Percentiles rank a stretch among this genome's conserved stretches.
These are phyloP conservation scores for Tetrao urogallus DNA, from an alignment of 2,113 vertebrate genomes.

Conservation along the genomic window DNA sequence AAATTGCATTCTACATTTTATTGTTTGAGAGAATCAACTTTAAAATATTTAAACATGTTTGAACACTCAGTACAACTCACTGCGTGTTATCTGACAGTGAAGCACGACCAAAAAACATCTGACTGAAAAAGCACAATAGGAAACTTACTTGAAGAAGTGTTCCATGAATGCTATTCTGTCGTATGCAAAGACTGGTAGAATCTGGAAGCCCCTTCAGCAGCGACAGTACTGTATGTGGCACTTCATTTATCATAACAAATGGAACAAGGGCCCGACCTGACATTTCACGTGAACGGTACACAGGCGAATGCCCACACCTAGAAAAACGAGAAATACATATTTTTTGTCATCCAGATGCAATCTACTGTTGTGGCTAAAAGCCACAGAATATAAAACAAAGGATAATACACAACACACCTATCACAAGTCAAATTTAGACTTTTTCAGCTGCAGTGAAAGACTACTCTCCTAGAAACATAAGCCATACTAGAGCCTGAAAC, in stretches of 20 bases:
- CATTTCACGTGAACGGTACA: conserved; percentile 92
- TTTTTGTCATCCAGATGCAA: not conserved
- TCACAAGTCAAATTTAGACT: not conserved
- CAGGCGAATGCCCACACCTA: conserved; percentile 88
- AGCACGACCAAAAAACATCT: not conserved
- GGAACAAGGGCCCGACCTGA: conserved; percentile 91
- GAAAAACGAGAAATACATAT: not conserved
- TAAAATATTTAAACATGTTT: not conserved
- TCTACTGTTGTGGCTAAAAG: not conserved
- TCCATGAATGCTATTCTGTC: conserved; percentile 91
- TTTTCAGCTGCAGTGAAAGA: not conserved
- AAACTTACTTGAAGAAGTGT: conserved; percentile 88
- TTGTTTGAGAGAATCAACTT: not conserved
- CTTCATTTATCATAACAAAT: conserved; percentile 84
- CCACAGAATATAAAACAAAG: not conserved
- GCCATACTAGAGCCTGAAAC: not conserved
- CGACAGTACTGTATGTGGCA: conserved; percentile 75
- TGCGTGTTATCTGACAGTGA: not conserved
- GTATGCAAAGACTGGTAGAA: conserved; percentile 58
- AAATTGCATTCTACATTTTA: not conserved
- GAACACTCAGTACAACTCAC: not conserved
- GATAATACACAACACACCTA: rapidly evolving
- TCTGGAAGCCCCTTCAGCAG: conserved; percentile 85
- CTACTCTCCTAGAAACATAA: not conserved
- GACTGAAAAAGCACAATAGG: not conserved